phyloP scores from a whole-genome alignment of 1,140 invertebrate genomes.

The Drosophila bocqueti region DNA sequence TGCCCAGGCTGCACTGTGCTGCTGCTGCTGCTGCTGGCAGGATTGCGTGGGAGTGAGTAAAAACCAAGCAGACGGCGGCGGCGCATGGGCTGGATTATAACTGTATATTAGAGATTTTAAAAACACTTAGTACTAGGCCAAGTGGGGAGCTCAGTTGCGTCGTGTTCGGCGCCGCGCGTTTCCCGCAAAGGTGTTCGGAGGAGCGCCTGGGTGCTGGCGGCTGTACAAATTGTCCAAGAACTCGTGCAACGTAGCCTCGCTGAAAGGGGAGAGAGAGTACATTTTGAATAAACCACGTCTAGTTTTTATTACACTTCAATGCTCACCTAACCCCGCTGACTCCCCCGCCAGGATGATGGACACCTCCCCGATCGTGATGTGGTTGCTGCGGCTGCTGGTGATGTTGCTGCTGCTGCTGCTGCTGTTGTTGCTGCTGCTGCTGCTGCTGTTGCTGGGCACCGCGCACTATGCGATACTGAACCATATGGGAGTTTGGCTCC shows the following conservation, averaged over 20 bases:
- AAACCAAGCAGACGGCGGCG: conserved; percentile 25
- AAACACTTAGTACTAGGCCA: conserved; percentile 66
- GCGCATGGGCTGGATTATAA: conserved; percentile 42
- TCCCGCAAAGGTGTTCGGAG: conserved; percentile 62
- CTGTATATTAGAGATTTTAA: conserved; percentile 75
- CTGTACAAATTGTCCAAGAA: conserved; percentile 84
- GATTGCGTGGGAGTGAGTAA: conserved; percentile 31
- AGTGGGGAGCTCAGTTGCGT: conserved; percentile 65
- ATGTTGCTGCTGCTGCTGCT: conserved; percentile 59
- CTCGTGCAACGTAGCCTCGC: conserved; percentile 81
- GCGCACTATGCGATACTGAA: conserved; percentile 96
- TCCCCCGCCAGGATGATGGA: conserved; percentile 61
- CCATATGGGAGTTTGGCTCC: conserved; percentile 94
- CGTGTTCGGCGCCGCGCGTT: conserved; percentile 72
- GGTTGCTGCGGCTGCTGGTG: conserved; percentile 63
- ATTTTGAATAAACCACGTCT: background rate
- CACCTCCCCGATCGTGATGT: conserved; percentile 47
- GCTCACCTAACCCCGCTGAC: conserved; percentile 62
- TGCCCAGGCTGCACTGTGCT: background rate
- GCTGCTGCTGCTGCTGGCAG: background rate
- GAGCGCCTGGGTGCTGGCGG: conserved; percentile 76
- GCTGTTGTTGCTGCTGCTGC: conserved; percentile 67
- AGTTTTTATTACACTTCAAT: background rate
- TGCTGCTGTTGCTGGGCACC: conserved; percentile 87
- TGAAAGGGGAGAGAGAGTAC: conserved; percentile 19